phyloP scores from a whole-genome alignment of 2,888 invertebrate genomes.

The Microplitis deprimator region DNA sequence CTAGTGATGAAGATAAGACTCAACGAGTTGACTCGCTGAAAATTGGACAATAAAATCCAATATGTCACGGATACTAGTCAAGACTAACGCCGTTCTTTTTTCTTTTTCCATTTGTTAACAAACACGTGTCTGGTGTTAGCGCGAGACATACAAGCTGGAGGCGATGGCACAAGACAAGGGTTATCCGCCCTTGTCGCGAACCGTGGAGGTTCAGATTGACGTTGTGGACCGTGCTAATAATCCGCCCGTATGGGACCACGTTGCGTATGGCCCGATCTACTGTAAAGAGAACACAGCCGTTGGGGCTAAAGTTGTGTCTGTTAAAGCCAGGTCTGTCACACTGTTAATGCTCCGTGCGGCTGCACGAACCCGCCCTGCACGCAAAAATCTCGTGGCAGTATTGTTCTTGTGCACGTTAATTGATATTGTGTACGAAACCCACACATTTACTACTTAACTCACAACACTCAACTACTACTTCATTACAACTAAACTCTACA shows the following conservation, averaged over 20 bases:
- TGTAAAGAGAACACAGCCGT: constrained; percentile 98
- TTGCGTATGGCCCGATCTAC: constrained; percentile 96
- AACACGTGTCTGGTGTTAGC: constrained; percentile 76
- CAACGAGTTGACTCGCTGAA: too few relatives aligned
- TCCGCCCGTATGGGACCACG: constrained; percentile 97
- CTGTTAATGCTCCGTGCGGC: constrained; percentile 70
- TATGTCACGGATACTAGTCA: constrained; percentile 65
- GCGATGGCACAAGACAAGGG: constrained; percentile 99
- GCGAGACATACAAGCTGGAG: constrained; percentile 98
- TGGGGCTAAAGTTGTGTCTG: constrained; percentile 97
- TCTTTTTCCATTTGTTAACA: constrained; percentile 75
- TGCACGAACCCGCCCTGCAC: constrained; percentile 72
- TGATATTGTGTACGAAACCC: constrained; percentile 71
- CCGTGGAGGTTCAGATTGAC: constrained; percentile 98
- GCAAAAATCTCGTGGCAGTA: constrained; percentile 70
- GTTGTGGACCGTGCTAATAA: constrained; percentile 98
- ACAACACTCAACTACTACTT: constrained; percentile 37
- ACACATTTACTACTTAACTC: constrained; percentile 53
- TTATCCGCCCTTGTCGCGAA: constrained; percentile 93
- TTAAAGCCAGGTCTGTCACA: constrained; percentile 97
- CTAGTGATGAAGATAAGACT: too few relatives aligned
- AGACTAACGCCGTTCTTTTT: constrained; percentile 78
- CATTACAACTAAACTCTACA: constrained; percentile 25
- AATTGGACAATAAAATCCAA: background rate
- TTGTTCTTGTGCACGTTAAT: constrained; percentile 72